Base-by-base conservation (phyloP, 1,140 invertebrate species). In the Portunus trituberculatus region DNA sequence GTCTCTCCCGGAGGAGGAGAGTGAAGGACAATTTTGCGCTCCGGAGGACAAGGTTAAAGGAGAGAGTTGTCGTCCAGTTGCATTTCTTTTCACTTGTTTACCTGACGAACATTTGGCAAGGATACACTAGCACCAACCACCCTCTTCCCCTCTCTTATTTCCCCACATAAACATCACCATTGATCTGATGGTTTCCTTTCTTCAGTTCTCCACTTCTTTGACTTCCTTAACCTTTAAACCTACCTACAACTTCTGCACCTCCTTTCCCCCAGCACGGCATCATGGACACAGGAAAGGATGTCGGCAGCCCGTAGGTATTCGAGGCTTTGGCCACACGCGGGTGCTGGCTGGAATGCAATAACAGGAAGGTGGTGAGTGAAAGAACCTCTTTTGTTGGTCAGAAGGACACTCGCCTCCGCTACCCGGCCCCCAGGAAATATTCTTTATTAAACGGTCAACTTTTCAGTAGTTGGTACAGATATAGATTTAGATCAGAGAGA, bases 321-420 rank as follows among this genome's bases (percentile, higher is more conserved):
- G 67, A 2, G 67, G 25, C 67, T 7, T n/a, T 2, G n/a, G 67
- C 67, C n/a, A 76, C 67, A 25, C 25, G 20, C n/a, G 67, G 25
- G 25, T 20, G 67, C n/a, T 7, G 67, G 6, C 20, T 76, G 67
- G 67, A 76, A 76, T 76, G 67, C 67, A 76, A 76, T 76, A 76
- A 76, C 67, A 76, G 67, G 67, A 76, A 76, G 67, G 67, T 76
- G 67, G 67, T 76, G 67, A 76, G 67, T 76, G 67, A 76, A 76
- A 76, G 67, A 76, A 76, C 67, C 67, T n/a, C 67, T 76, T 76
- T 76, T 76, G 67, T 76, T 76, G 67, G 67, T 76, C 67, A 76
- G 67, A 76, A 76, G 67, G 67, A 76, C 67, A 76, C 20, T 76
- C 67, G 67, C 67, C 20, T 76, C 20, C 67, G 67, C 20, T 25